These are phyloP conservation scores for Sarcophaga peregrina DNA, from an alignment of 1,140 invertebrate genomes.

Conservation along the genomic window DNA sequence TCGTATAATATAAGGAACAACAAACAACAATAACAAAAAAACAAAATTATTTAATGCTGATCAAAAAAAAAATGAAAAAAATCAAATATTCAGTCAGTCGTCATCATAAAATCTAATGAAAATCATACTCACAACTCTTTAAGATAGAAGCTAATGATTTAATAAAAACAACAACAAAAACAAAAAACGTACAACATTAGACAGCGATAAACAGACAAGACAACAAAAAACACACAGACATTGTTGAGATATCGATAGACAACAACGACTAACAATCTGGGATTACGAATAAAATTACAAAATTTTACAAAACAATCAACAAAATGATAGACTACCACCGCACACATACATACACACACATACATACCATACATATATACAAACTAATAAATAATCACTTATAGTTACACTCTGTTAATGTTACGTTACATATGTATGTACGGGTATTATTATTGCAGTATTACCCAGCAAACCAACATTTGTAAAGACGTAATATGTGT, in stretches of 20 bases:
- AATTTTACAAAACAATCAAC: not conserved
- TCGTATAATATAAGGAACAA: no score
- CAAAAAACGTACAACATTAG: no score
- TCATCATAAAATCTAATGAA: conserved; percentile 39
- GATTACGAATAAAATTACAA: not conserved
- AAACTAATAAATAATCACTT: conserved; percentile 3
- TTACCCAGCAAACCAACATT: no score
- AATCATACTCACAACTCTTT: conserved; percentile 19
- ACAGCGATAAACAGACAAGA: not conserved
- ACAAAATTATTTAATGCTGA: no score
- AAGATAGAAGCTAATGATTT: conserved; percentile 19
- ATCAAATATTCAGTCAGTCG: not conserved
- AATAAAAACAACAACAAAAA: not conserved
- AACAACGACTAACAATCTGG: no score
- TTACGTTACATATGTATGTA: no score
- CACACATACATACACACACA: no score
- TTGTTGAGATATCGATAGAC: not conserved
- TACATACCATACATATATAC: no score
- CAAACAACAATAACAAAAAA: no score
- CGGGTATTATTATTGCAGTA: no score
- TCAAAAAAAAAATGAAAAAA: not conserved
- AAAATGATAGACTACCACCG: not conserved
- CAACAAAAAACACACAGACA: not conserved
- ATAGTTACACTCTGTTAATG: no score
- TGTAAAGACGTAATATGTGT: no score